phyloP scores from a whole-genome alignment of 1,140 invertebrate genomes.

The Drosophila pachea region DNA sequence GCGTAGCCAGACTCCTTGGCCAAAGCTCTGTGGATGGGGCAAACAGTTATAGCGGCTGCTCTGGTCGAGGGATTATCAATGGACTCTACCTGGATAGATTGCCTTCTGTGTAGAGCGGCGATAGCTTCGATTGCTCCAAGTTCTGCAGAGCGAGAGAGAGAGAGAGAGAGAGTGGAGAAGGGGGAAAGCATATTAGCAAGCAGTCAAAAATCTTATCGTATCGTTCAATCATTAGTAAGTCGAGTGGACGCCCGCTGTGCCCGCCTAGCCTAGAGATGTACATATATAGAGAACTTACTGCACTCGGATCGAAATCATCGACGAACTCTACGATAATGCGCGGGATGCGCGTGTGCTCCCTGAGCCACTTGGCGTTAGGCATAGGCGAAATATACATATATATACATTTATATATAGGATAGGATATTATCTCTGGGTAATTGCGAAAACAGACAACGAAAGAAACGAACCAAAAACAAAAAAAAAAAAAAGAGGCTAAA shows the following conservation, averaged over 20 bases:
- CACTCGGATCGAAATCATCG: slow-evolving; percentile 82
- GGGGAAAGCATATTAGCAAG: background rate
- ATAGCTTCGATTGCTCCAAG: slow-evolving; percentile 82
- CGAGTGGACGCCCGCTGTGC: slow-evolving; percentile 50
- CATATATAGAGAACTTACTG: slow-evolving; percentile 79
- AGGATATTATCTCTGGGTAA: slow-evolving; percentile 6
- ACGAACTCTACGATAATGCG: slow-evolving; percentile 83
- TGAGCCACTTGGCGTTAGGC: slow-evolving; percentile 81
- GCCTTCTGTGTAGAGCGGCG: slow-evolving; percentile 79
- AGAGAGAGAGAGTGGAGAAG: too few species aligned
- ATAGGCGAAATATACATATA: slow-evolving; percentile 28
- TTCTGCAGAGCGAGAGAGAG: slow-evolving; percentile 80
- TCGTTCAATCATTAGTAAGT: slow-evolving; percentile 53
- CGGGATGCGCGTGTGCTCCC: slow-evolving; percentile 83
- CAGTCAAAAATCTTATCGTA: background rate
- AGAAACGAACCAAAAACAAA: slow-evolving; percentile 35
- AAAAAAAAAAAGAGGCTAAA: slow-evolving; percentile 72
- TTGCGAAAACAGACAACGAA: slow-evolving; percentile 1
- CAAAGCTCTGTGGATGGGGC: slow-evolving; percentile 53
- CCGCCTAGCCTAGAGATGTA: too few species aligned
- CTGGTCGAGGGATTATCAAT: background rate
- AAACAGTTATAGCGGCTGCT: too few species aligned
- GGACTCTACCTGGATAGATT: slow-evolving; percentile 73
- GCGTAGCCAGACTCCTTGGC: slow-evolving; percentile 94
- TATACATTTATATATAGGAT: slow-evolving; percentile 6